Conservation (phyloP, 2,113 vertebrate species). For the Rattus norvegicus region GRCr8 NC_086022.1:54588001-54588500, state of each 20-base stretch:
- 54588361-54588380: background rate
- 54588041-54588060: background rate
- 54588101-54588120: background rate
- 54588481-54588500: background rate
- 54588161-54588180: conserved; percentile 68
- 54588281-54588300: conserved; percentile 50
- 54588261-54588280: conserved; percentile 70
- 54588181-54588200: conserved; percentile 70
- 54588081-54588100: background rate
- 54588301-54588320: conserved; percentile 34
- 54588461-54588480: background rate
- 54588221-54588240: conserved; percentile 48
- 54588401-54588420: background rate
- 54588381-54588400: background rate
- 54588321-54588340: background rate
- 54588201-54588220: conserved; percentile 69
- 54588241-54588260: conserved; percentile 56
- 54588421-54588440: background rate
- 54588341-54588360: background rate
- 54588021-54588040: conserved; percentile 13
- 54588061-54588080: conserved; percentile 25
- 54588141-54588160: conserved; percentile 63
- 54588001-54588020: background rate
- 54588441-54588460: background rate
- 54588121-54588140: conserved; percentile 65